Percentiles rank a stretch among this genome's conserved stretches.
Conservation (phyloP, 2,797 vertebrate species). For the Champsocephalus esox region DNA sequence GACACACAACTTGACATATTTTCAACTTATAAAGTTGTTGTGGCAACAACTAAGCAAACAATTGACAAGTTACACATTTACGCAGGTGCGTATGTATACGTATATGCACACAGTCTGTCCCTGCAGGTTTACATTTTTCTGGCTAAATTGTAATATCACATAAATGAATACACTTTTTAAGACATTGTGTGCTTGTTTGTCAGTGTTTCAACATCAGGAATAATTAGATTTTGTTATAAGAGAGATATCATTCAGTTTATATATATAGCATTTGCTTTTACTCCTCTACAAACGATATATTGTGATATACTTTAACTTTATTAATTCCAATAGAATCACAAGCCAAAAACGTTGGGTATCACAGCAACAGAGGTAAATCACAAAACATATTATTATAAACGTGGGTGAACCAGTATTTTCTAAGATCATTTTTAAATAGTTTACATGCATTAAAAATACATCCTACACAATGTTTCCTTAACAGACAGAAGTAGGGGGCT, state of each 20-base stretch:
- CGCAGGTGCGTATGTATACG: background rate
- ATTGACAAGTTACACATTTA: background rate
- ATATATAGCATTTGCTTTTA: background rate
- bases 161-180: background rate
- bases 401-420: no score
- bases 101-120: no score
- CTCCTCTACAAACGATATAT: background rate
- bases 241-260: background rate
- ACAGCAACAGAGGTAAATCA: no score
- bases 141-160: no score
- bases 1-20: background rate
- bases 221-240: background rate
- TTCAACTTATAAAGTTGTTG: background rate
- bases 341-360: no score
- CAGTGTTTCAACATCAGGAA: background rate
- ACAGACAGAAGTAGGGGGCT: no score
- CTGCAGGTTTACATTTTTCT: no score
- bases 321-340: no score
- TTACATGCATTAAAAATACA: no score
- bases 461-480: no score
- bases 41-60: background rate
- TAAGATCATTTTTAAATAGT: no score
- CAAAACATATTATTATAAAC: no score
- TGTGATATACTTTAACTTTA: background rate
- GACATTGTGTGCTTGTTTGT: background rate